Conservation (phyloP, 2,797 vertebrate species). For the Enteromius thamalakanensis region DNA sequence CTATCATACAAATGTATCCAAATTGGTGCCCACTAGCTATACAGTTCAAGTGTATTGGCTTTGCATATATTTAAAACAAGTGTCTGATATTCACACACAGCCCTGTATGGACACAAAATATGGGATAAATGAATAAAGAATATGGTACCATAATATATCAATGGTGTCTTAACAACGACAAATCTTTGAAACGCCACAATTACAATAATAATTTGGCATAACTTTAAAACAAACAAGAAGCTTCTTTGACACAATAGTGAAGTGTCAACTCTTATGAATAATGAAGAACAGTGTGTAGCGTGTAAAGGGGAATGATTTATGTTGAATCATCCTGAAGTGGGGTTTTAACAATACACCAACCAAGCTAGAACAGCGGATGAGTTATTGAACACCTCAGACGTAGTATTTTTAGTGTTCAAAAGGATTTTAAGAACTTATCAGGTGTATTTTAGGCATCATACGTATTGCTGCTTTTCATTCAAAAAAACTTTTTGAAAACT, state of each 20-base stretch:
- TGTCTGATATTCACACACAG: background rate
- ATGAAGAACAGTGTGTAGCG: background rate
- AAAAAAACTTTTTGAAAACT: background rate
- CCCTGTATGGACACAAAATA: background rate
- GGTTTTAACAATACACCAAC: background rate
- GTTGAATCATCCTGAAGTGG: background rate
- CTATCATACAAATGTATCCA: background rate
- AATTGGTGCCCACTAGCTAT: background rate
- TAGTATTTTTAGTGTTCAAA: background rate
- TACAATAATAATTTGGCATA: background rate
- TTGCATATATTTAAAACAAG: conserved; percentile 1
- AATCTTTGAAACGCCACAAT: background rate
- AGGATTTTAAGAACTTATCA: background rate
- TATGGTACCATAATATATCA: background rate
- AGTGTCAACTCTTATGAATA: background rate
- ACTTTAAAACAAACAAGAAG: background rate
- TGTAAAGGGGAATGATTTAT: background rate
- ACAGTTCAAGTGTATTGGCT: background rate
- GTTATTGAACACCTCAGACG: background rate
- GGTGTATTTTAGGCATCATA: background rate
- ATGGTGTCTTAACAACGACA: background rate
- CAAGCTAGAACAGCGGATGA: background rate
- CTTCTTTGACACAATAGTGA: background rate
- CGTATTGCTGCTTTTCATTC: background rate
- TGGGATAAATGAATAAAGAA: background rate